Evolutionary conservation across 2,888 invertebrate species (phyloP).

Genomic region (Nipponacmea schrenckii): DNA sequence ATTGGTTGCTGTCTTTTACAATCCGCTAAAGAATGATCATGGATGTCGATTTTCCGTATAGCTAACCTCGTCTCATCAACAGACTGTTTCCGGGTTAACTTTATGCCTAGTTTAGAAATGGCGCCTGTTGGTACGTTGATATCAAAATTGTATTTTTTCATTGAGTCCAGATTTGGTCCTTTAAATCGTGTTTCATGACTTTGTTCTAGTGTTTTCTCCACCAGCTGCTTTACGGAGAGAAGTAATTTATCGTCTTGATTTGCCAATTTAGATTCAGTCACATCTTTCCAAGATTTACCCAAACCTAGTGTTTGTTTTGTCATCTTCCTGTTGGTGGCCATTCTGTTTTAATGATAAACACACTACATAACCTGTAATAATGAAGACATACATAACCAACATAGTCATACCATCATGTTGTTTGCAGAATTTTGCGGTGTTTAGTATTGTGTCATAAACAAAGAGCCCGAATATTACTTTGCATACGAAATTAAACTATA

Average conservation of each 20-base stretch:
- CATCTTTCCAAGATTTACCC: not conserved
- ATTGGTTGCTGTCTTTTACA: not conserved
- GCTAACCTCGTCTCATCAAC: not conserved
- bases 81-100: not conserved
- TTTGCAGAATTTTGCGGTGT: too few relatives aligned
- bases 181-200: not conserved
- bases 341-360: too few relatives aligned
- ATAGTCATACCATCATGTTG: too few relatives aligned
- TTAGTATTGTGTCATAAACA: too few relatives aligned
- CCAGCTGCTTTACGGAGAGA: not conserved
- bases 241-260: not conserved
- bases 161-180: not conserved
- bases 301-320: not conserved
- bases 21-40: not conserved
- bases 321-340: too few relatives aligned
- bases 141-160: conserved; percentile 1
- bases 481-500: too few relatives aligned
- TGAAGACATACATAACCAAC: too few relatives aligned
- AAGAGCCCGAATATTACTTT: too few relatives aligned
- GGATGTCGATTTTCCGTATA: not conserved
- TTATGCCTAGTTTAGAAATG: not conserved
- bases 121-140: not conserved
- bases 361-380: too few relatives aligned
- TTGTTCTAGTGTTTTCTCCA: not conserved
- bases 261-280: not conserved